Percentiles rank a stretch among this genome's conserved stretches.
Evolutionary conservation across 2,888 invertebrate genomes (phyloP).

Genomic region (Flabesymbios commensalis): DNA sequence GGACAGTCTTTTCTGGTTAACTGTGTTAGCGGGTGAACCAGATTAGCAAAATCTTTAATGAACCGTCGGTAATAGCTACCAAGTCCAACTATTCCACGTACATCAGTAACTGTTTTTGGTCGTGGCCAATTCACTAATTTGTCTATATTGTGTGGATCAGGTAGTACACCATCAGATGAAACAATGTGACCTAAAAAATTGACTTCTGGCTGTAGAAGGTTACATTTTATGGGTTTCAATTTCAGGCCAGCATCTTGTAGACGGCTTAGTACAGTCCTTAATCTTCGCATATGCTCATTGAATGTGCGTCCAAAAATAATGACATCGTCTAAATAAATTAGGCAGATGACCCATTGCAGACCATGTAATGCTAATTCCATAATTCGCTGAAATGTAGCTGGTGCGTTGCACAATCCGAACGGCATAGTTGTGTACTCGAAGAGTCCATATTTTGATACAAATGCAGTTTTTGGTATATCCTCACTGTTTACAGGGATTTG

Average conservation of each 20-base stretch:
- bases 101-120: conserved; percentile 17
- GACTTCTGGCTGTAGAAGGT: conserved; percentile 12
- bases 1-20: conserved; percentile 11
- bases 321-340: conserved; percentile 16
- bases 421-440: conserved; percentile 3
- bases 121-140: neutral
- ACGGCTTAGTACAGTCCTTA: conserved; percentile 23
- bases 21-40: conserved; percentile 20
- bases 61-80: conserved; percentile 29
- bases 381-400: conserved; percentile 17
- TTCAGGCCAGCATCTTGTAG: conserved; percentile 16
- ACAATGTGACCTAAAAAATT: conserved; percentile 26
- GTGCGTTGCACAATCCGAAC: conserved; percentile 7
- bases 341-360: neutral
- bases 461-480: conserved; percentile 3
- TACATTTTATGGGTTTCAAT: conserved; percentile 26
- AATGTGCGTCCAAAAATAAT: neutral
- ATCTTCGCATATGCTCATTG: conserved; percentile 26
- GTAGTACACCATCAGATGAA: neutral
- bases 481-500: neutral
- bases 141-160: neutral
- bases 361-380: conserved; percentile 11
- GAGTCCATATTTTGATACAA: neutral
- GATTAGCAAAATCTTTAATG: conserved; percentile 21
- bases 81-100: conserved; percentile 31